Base-by-base conservation (phyloP, 2,888 invertebrate species). In the Torymus auratus region DNA sequence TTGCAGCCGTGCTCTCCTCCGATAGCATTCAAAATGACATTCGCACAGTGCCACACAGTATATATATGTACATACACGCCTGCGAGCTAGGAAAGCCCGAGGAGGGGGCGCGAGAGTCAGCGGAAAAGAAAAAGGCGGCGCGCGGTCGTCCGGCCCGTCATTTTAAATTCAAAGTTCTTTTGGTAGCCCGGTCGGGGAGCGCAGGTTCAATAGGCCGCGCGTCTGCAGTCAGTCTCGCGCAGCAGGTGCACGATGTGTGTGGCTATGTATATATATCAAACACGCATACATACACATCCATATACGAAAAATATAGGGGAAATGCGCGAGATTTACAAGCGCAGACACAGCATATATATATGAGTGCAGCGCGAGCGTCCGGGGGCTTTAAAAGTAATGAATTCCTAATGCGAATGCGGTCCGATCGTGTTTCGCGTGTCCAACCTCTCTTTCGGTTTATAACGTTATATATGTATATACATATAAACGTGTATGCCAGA, bases 401-500 rank as follows among this genome's bases (percentile, higher is more conserved):
- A 83, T 83, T 82, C 70, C 80, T 83, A 83, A 80, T 83, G 78
- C 79, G 75, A 80, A 74, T 75, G 70, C 74, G 65, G 58, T 14
- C 70, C 83, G 83, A 80, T 80, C 82, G 78, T 82, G 73, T 80
- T 80, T 78, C 83, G 70, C 62, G 14, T 41, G 53, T 10, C 55
- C 41, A 41, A n/a, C 15, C n/a, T 50, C n/a, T 73, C 52, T 20
- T 13, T 13, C 11, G 64, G 53, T 64, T 65, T 65, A 64, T 78
- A 70, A 58, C 78, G 70, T 14, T 15, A 41, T 41, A 41, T 41
- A 28, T 28, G 7, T 28, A 41, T 41, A 7, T 41, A 41, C 7
- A 41, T 41, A 41, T 41, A 7, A 41, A 41, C 7, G 41, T 7
- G 64, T 28, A 50, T 55, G 65, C 72, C 67, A 67, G 56, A 67